Conservation (phyloP, 2,797 vertebrate genomes). For the Apogon hyalosoma region DNA sequence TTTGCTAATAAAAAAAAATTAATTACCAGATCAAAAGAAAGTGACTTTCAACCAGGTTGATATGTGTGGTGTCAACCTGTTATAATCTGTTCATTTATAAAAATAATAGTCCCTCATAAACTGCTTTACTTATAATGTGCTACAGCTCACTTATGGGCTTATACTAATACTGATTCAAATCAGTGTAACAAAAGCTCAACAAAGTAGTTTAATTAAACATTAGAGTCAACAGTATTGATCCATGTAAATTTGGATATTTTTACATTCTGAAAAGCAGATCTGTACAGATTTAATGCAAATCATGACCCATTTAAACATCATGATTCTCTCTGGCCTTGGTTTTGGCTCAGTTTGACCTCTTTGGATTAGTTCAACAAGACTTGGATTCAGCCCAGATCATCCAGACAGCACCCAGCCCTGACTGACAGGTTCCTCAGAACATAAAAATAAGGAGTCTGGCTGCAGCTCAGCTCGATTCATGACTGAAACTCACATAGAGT, state of each 20-base stretch:
- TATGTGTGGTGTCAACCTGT: no score
- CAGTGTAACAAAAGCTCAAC: no score
- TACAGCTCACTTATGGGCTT: no score
- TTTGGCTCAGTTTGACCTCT: slow-evolving; percentile 18
- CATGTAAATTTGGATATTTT: background rate
- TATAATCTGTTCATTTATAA: no score
- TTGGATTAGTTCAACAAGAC: slow-evolving; percentile 17
- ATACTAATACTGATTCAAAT: no score
- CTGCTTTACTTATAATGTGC: no score
- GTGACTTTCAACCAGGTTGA: no score
- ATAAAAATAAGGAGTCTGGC: slow-evolving; percentile 29
- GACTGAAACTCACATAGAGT: slow-evolving; percentile 42
- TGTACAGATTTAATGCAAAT: background rate
- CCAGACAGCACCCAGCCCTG: slow-evolving; percentile 12
- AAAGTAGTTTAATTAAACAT: background rate
- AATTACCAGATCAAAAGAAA: no score
- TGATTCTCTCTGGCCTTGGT: slow-evolving; percentile 1
- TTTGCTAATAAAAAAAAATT: no score
- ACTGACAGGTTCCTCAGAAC: slow-evolving; percentile 42
- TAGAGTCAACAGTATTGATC: background rate
- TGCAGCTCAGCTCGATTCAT: slow-evolving; percentile 20
- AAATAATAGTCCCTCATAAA: no score
- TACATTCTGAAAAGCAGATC: background rate
- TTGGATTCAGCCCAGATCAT: slow-evolving; percentile 11
- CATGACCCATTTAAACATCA: background rate